Evolutionary conservation across 2,888 invertebrate species (phyloP).

Genomic region (Nemotelus nigrinus): DNA sequence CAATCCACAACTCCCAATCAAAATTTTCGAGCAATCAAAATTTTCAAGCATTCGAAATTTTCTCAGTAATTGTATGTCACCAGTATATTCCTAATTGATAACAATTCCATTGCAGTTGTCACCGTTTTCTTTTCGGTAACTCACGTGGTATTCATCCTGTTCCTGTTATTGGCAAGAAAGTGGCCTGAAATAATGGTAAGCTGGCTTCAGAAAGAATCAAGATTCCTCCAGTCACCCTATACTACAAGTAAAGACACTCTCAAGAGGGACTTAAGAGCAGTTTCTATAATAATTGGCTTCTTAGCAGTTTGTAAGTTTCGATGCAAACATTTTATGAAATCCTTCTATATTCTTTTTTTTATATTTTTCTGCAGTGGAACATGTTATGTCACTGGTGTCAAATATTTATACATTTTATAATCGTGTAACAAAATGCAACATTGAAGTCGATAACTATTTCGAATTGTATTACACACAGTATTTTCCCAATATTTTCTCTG

Average conservation of each 20-base stretch:
- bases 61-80: too few species aligned
- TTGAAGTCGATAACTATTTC: slow-evolving; percentile 23
- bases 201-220: slow-evolving; percentile 60
- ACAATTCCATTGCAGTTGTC: slow-evolving; percentile 57
- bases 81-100: too few species aligned
- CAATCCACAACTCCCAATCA: too few species aligned
- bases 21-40: too few species aligned
- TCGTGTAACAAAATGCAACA: slow-evolving; percentile 20
- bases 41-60: too few species aligned
- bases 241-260: slow-evolving; percentile 53
- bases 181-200: slow-evolving; percentile 61
- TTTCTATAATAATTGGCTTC: slow-evolving; percentile 50
- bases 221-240: slow-evolving; percentile 59
- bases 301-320: slow-evolving; percentile 21
- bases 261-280: slow-evolving; percentile 53
- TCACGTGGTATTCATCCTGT: slow-evolving; percentile 56
- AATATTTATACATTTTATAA: slow-evolving; percentile 53
- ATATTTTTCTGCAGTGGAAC: slow-evolving; percentile 56
- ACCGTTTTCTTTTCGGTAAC: slow-evolving; percentile 57
- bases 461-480: slow-evolving; percentile 31
- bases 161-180: slow-evolving; percentile 57
- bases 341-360: too few species aligned
- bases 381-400: slow-evolving; percentile 57
- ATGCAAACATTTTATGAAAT: too few species aligned
- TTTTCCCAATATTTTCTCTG: slow-evolving; percentile 32